Evolutionary conservation across 1,140 invertebrate species (phyloP), one percentile per base, ranked within the genome.

Genomic region (Drosophila quadrilineata): DNA sequence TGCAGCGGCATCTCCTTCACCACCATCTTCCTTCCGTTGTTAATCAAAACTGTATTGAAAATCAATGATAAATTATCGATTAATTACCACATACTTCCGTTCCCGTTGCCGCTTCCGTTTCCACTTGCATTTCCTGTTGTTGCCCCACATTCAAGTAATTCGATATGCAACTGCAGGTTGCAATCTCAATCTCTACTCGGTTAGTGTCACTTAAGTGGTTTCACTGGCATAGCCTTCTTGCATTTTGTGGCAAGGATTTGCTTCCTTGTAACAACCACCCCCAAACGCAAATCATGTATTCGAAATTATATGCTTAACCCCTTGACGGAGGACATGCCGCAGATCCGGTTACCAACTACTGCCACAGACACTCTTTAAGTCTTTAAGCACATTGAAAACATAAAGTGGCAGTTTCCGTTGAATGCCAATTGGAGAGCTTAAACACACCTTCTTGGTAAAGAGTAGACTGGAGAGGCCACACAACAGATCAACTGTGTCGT

Each of bases 1-100:
- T 76, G 85, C 9, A 85, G 59, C 0, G 74, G 71, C 58, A 85
- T 85, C 40, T 85, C 79, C 59, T 85, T 85, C 12, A 85, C 80
- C 12, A 85, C 74, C 79, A 85, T 85, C 10, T 19, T 38, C 5
- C n/a, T n/a, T n/a, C n/a, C n/a, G n/a, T n/a, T n/a, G n/a, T n/a
- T n/a, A 17, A 8, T 1, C 5, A 36, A 16, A 14, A 6, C 6
- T 2, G 19, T 9, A 1, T 0, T 3, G 12, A 64, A 4, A 54
- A 68, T 41, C 60, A 64, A 71, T n/a, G n/a, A n/a, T 29, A 46
- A 46, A 43, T 28, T 45, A 28, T 56, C 26, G 40, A 60, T 80
- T 63, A 56, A 36, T 24, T 29, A 45, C 45, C 45, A 67, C 58
- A 68, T n/a, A n/a, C n/a, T n/a, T 48, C 38, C 52, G 38, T 8